A percentile compares a stretch with the other conserved stretches of the same genome.
Evolutionary conservation across 1,140 invertebrate genomes (phyloP).

Genomic region (Trissolcus basalis): DNA sequence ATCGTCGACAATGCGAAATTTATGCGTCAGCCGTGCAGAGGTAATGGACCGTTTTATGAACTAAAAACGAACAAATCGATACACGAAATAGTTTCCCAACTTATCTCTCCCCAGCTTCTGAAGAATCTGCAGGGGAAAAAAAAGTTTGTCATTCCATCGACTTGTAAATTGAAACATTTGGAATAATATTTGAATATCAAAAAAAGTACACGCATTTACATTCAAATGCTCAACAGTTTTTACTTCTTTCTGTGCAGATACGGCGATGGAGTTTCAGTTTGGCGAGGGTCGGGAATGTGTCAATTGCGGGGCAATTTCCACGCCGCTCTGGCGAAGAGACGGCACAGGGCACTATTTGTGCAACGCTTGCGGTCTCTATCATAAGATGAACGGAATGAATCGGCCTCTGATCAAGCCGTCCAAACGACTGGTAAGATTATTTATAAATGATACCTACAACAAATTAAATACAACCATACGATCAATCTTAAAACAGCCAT

Average conservation of each 20-base stretch:
- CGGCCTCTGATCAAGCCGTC: conserved; percentile 91
- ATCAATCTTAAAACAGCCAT: too few species aligned
- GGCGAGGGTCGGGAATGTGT: conserved; percentile 95
- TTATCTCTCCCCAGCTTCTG: conserved; percentile 5
- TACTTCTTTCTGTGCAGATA: conserved; percentile 78
- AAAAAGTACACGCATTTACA: too few species aligned
- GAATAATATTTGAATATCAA: too few species aligned
- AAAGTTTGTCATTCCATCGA: too few species aligned
- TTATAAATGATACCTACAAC: conserved; percentile 41
- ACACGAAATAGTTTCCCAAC: conserved; percentile 14
- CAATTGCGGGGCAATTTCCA: conserved; percentile 97
- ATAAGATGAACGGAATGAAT: conserved; percentile 97
- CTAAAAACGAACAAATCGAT: conserved; percentile 20
- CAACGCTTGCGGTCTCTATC: conserved; percentile 97
- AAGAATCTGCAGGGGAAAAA: too few species aligned
- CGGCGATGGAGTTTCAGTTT: conserved; percentile 87
- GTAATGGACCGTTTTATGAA: conserved; percentile 53
- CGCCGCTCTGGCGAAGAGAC: conserved; percentile 96
- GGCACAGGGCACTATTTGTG: conserved; percentile 98
- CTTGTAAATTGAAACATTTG: too few species aligned
- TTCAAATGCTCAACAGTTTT: too few species aligned
- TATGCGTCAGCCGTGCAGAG: conserved; percentile 32
- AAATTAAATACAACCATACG: not conserved
- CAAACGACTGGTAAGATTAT: conserved; percentile 89
- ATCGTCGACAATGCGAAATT: conserved; percentile 57